Evolutionary conservation across 2,797 vertebrate genomes (phyloP), one percentile per base, ranked within the genome.

Genomic region (Pseudomugil gertrudae): DNA sequence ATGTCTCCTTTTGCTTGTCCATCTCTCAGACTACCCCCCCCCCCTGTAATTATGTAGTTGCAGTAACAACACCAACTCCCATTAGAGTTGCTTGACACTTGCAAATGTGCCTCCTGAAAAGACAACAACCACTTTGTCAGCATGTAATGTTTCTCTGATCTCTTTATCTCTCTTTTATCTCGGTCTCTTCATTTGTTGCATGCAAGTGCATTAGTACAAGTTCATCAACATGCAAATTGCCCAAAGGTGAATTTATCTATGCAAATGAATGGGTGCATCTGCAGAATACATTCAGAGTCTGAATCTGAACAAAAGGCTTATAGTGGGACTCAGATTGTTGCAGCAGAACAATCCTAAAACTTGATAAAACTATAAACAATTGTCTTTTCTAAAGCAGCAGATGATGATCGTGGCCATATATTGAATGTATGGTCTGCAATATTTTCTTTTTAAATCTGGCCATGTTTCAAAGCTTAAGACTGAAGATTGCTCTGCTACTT

Each of bases 161-260:
- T 84, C 82, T 50, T 81, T 77, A 78, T 87, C 75, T 38, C 69
- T 69, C 73, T 62, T 78, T 83, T 78, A 76, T 76, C 1, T 79
- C 76, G 66, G 63, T 72, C 40, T 52, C 58, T 85, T 74, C 79
- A 71, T 89, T 82, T 90, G 82, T 86, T 84, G 80, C 86, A 80
- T 78, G 84, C 84, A 70, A 87, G 83, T 84, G 84, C 84, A 87
- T 89, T 84, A 80, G 79, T 29, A 54, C 74, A 72, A 85, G 83
- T 92, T 92, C 87, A 93, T 93, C 90, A 92, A 87, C 89, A 92
- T 93, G 91, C 90, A 93, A 88, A 93, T 92, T 90, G 86, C 91
- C 80, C 62, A 80, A 91, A 92, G 90, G 89, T 91, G 90, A 91
- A 93, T 92, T 85, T 90, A 81, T 89, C 82, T 86, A 91, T 92